A percentile compares a stretch with the other conserved stretches of the same genome.
These are phyloP conservation scores for Triplophysa siluroides DNA, from an alignment of 2,113 vertebrate species.

Conservation along the genomic window DNA sequence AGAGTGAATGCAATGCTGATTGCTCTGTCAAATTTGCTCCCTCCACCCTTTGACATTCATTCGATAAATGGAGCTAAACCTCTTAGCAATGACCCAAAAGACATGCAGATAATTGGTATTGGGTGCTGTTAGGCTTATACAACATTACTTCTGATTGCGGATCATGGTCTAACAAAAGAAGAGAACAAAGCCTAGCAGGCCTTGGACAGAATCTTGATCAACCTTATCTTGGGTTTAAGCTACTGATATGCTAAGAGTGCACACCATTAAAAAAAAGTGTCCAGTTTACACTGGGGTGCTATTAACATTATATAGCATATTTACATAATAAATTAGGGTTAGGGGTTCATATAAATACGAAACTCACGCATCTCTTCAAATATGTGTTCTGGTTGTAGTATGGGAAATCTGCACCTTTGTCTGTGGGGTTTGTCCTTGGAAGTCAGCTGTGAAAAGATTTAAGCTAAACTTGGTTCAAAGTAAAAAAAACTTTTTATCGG, in stretches of 20 bases:
- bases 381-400: slow-evolving; percentile 62
- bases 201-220: slow-evolving; percentile 48
- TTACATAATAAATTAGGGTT: neutral
- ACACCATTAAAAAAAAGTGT: slow-evolving; percentile 5
- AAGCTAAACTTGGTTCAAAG: neutral
- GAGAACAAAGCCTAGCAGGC: slow-evolving; percentile 41
- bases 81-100: slow-evolving; percentile 51
- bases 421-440: slow-evolving; percentile 53
- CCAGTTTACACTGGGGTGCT: neutral
- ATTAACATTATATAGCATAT: neutral
- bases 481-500: neutral
- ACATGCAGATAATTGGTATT: slow-evolving; percentile 53
- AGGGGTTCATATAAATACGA: neutral
- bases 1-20: slow-evolving; percentile 5
- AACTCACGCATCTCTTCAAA: slow-evolving; percentile 80
- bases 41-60: slow-evolving; percentile 34
- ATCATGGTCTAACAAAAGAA: slow-evolving; percentile 50
- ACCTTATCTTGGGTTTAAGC: slow-evolving; percentile 21
- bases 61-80: slow-evolving; percentile 52
- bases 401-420: slow-evolving; percentile 63
- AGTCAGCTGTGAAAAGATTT: slow-evolving; percentile 35
- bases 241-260: slow-evolving; percentile 23
- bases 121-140: slow-evolving; percentile 46
- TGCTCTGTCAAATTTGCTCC: slow-evolving; percentile 26
- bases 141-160: slow-evolving; percentile 53